Evolutionary conservation across 2,113 vertebrate genomes (phyloP).

Genomic region (Dromiciops gliroides): DNA sequence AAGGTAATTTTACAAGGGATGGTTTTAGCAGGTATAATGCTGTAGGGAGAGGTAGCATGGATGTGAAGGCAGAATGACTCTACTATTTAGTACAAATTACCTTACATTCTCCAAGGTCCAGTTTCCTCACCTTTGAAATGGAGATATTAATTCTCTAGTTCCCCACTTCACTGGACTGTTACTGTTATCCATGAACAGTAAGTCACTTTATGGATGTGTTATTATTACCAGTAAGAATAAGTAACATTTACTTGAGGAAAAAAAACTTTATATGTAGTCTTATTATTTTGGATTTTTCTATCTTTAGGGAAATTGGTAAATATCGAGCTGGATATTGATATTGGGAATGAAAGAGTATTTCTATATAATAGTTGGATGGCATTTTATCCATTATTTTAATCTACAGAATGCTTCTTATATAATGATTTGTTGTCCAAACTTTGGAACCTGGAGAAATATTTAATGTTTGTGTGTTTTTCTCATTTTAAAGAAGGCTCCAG

Average conservation of each 20-base stretch:
- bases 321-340: neutral
- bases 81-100: neutral
- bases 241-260: neutral
- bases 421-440: neutral
- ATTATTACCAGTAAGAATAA: neutral
- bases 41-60: neutral
- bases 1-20: neutral
- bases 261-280: neutral
- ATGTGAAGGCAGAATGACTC: neutral
- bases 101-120: neutral
- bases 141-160: neutral
- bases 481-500: neutral
- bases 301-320: neutral
- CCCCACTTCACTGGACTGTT: neutral
- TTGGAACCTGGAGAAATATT: neutral
- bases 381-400: neutral
- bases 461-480: neutral
- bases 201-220: neutral
- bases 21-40: neutral
- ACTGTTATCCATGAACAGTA: too few relatives aligned
- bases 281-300: neutral
- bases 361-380: neutral
- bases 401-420: neutral
- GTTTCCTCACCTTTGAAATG: neutral
- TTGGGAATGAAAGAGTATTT: neutral